Evolutionary conservation across 2,113 vertebrate species (phyloP).

Genomic region (Crotalus tigris): DNA sequence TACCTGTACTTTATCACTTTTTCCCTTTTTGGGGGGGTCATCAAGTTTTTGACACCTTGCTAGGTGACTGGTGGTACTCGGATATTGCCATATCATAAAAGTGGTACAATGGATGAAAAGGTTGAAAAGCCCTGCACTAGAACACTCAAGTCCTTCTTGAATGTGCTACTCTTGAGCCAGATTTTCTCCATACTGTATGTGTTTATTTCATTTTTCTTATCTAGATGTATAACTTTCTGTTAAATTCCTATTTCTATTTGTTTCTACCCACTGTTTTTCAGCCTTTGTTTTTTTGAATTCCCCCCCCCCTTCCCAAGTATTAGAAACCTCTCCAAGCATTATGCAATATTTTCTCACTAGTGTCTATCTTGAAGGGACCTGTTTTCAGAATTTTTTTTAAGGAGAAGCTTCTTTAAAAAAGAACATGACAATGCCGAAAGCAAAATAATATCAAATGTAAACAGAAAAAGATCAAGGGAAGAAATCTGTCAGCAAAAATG

Average conservation of each 20-base stretch:
- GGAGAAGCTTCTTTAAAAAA: neutral
- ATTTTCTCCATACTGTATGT: neutral
- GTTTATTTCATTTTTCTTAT: neutral
- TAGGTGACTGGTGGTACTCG: no score
- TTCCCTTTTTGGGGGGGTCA: no score
- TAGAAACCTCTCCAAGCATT: neutral
- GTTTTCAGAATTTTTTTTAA: neutral
- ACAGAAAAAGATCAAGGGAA: neutral
- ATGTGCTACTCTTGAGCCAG: neutral
- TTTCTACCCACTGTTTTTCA: neutral
- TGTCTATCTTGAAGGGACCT: neutral
- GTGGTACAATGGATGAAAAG: no score
- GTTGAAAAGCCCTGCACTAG: neutral
- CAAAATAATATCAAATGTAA: neutral
- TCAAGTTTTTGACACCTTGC: no score
- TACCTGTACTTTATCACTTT: no score
- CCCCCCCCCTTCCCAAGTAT: neutral
- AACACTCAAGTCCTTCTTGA: neutral
- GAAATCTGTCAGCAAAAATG: neutral
- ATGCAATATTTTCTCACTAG: neutral
- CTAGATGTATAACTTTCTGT: neutral
- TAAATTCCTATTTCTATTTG: neutral
- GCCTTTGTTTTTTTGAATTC: neutral
- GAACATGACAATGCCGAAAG: neutral
- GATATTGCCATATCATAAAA: no score